Evolutionary conservation across 2,888 invertebrate genomes (phyloP), one percentile per base, ranked within the genome.

Genomic region (Caenorhabditis macrosperma): DNA sequence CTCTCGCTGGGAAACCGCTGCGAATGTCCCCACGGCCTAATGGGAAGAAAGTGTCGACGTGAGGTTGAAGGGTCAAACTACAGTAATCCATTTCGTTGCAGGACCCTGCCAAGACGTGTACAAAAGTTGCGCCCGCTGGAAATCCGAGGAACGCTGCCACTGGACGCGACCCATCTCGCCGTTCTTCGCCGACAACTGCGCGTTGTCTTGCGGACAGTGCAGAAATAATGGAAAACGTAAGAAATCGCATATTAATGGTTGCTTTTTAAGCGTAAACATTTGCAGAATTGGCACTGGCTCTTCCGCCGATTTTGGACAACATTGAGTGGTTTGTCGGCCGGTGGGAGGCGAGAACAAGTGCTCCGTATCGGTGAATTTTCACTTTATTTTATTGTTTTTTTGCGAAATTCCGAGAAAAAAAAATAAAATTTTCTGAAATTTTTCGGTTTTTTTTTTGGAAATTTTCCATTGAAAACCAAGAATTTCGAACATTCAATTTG

Each of bases 51-150:
- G 59, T 89, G 89, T 69, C 50, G 46, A 71, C 67, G 88, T 87
- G 44, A 60, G 86, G n/a, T n/a, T n/a, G n/a, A n/a, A n/a, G n/a
- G n/a, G n/a, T n/a, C n/a, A n/a, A n/a, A 12, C 30, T 55, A 55
- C 55, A 55, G 68, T 57, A 50, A n/a, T 38, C 22, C n/a, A 4
- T 22, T 17, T 26, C 26, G 5, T 55, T 78, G 35, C 44, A 89
- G 89, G 90, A 59, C 88, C 88, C 1, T 90, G 90, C 60, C 88
- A 89, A 69, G 89, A 89, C 68, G 84, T 88, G 33, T 89, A 88
- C 83, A 82, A 83, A 26, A 85, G 85, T 63, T 90, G 90, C 76
- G 80, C 78, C 2, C 71, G 84, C 4, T 90, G 90, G 90, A 82
- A 86, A 55, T 83, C 83, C 22, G 87, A 90, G 67, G 82, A 85